These are phyloP conservation scores for Diloba caeruleocephala DNA, from an alignment of 2,888 invertebrate genomes.

Conservation along the genomic window DNA sequence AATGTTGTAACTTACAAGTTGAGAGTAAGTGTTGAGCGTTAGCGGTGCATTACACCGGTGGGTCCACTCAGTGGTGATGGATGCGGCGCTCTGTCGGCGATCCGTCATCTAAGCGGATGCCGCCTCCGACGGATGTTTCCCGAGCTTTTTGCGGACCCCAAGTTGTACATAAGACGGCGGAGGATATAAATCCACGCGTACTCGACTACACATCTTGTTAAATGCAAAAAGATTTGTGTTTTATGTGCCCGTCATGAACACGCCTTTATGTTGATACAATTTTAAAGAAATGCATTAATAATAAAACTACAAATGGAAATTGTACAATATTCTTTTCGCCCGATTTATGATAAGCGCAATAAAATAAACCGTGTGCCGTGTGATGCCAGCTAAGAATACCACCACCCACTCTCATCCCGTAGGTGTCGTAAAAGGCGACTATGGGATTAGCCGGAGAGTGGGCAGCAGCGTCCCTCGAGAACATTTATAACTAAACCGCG, in stretches of 20 bases:
- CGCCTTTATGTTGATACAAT: background rate
- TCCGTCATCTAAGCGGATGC: constrained; percentile 65
- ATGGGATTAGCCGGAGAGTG: too few species aligned
- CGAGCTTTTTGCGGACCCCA: constrained; percentile 58
- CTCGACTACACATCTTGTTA: constrained; percentile 21
- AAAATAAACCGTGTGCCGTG: too few species aligned
- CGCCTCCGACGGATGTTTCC: constrained; percentile 55
- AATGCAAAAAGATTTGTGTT: constrained; percentile 17
- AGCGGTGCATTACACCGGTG: constrained; percentile 27
- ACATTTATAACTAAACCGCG: too few species aligned
- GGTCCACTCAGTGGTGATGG: constrained; percentile 60
- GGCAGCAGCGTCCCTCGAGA: too few species aligned
- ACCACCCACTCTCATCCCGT: too few species aligned
- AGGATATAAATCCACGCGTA: constrained; percentile 53
- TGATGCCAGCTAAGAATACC: too few species aligned
- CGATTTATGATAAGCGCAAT: too few species aligned
- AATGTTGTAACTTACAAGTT: constrained; percentile 16
- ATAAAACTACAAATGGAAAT: background rate
- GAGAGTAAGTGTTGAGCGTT: constrained; percentile 28
- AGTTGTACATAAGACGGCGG: constrained; percentile 57
- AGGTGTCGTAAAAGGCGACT: too few species aligned
- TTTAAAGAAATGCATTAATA: background rate
- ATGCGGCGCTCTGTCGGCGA: constrained; percentile 58
- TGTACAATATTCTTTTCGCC: background rate
- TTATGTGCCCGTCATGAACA: constrained; percentile 1